phyloP scores from a whole-genome alignment of 2,888 invertebrate genomes.

The Tineola bisselliella region DNA sequence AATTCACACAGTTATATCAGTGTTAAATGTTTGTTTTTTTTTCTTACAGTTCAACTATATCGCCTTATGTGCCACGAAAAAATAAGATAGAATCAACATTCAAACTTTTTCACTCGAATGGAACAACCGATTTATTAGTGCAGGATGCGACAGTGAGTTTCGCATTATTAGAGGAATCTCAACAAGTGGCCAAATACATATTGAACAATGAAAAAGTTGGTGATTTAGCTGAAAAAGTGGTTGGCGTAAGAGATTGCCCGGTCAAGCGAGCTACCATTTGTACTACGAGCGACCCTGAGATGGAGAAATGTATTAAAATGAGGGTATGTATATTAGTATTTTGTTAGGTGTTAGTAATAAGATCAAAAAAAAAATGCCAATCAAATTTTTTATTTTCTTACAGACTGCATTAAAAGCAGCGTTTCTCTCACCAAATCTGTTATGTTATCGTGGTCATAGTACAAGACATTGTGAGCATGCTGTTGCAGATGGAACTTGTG shows the following conservation, averaged over 20 bases:
- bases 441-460: conserved; percentile 84
- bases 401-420: conserved; percentile 89
- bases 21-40: background rate
- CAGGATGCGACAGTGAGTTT: conserved; percentile 82
- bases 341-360: too few relatives aligned
- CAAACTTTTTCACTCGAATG: conserved; percentile 79
- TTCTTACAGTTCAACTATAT: conserved; percentile 24
- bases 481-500: conserved; percentile 74
- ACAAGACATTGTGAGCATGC: conserved; percentile 86
- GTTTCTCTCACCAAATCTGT: conserved; percentile 81
- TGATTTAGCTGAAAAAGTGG: conserved; percentile 72
- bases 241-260: conserved; percentile 85
- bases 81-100: conserved; percentile 70
- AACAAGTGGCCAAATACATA: conserved; percentile 81
- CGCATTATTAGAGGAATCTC: conserved; percentile 72
- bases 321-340: conserved; percentile 72
- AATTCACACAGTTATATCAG: too few relatives aligned
- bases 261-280: conserved; percentile 87
- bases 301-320: conserved; percentile 93
- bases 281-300: conserved; percentile 89
- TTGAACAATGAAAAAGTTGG: conserved; percentile 71
- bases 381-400: conserved; percentile 15
- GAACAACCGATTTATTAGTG: conserved; percentile 79
- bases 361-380: background rate
- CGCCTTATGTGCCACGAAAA: conserved; percentile 36